These are phyloP conservation scores for Glandiceps talaboti DNA, from an alignment of 53 echinoderm and acorn worm species.

Conservation along the genomic window DNA sequence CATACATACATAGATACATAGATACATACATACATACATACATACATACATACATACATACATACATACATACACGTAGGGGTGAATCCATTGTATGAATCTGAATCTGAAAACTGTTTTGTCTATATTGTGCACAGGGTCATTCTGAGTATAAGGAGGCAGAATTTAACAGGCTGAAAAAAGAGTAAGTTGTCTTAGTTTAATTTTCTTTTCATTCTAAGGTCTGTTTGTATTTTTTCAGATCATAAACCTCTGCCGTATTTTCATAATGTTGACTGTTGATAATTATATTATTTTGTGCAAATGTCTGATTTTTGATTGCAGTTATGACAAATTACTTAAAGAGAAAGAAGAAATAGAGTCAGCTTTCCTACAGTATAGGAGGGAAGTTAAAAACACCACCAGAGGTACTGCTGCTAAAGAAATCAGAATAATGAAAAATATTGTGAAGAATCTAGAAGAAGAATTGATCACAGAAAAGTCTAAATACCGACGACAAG, in stretches of 20 bases:
- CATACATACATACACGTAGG: no score
- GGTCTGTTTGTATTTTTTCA: no score
- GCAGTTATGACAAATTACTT: slow-evolving; percentile 67
- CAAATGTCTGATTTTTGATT: no score
- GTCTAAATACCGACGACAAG: slow-evolving; percentile 51
- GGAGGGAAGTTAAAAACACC: slow-evolving; percentile 93
- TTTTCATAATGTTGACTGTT: no score
- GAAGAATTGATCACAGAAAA: slow-evolving; percentile 75
- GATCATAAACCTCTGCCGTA: no score
- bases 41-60: no score
- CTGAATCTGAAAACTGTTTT: no score
- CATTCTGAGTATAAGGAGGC: slow-evolving; percentile 59
- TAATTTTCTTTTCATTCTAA: no score
- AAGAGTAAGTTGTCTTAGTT: slow-evolving; percentile 99
- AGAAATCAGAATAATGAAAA: slow-evolving; percentile 80
- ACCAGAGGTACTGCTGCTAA: slow-evolving; percentile 76
- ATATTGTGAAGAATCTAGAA: slow-evolving; percentile 63
- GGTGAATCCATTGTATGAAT: background rate
- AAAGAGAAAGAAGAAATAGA: slow-evolving; percentile 73
- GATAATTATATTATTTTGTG: no score
- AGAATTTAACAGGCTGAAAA: slow-evolving; percentile 73
- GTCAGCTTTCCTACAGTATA: slow-evolving; percentile 60
- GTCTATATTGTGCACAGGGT: slow-evolving; percentile 26
- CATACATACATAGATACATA: no score
- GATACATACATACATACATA: no score